A percentile compares a stretch with the other conserved stretches of the same genome.
Evolutionary conservation across 1,140 invertebrate genomes (phyloP).

Genomic region (Drosophila erecta): DNA sequence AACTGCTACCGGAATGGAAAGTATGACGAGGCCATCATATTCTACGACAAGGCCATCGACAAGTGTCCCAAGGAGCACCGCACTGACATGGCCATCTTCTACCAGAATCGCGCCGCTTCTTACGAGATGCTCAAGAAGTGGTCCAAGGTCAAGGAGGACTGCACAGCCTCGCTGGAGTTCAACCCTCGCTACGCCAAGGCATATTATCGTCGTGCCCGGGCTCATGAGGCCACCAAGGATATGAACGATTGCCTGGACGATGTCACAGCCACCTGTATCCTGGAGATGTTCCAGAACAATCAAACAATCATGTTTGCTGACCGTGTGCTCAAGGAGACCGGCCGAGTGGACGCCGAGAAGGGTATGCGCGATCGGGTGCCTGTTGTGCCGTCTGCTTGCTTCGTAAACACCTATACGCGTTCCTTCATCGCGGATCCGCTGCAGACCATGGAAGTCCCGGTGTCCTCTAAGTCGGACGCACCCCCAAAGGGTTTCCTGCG

Average conservation of each 20-base stretch:
- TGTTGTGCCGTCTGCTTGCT: slow-evolving; percentile 92
- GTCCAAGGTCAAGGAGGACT: slow-evolving; percentile 93
- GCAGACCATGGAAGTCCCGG: slow-evolving; percentile 40
- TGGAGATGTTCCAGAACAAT: slow-evolving; percentile 94
- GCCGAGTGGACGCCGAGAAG: slow-evolving; percentile 89
- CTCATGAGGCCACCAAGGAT: slow-evolving; percentile 91
- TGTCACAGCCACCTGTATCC: slow-evolving; percentile 95
- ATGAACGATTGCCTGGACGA: slow-evolving; percentile 94
- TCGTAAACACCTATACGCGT: slow-evolving; percentile 93
- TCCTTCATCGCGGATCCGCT: slow-evolving; percentile 94
- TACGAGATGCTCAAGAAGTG: slow-evolving; percentile 96
- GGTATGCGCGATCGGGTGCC: slow-evolving; percentile 89
- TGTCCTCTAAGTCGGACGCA: slow-evolving; percentile 66
- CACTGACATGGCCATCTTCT: slow-evolving; percentile 94
- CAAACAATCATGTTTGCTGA: slow-evolving; percentile 92
- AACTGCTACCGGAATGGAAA: slow-evolving; percentile 93
- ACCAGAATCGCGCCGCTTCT: slow-evolving; percentile 97
- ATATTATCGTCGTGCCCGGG: slow-evolving; percentile 92
- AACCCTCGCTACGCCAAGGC: slow-evolving; percentile 97
- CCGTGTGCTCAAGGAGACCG: slow-evolving; percentile 91
- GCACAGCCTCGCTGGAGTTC: slow-evolving; percentile 92
- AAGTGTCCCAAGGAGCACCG: slow-evolving; percentile 91
- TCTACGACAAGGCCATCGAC: slow-evolving; percentile 95
- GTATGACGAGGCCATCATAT: slow-evolving; percentile 94
- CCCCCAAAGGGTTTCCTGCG: slow-evolving; percentile 87